phyloP scores from a whole-genome alignment of 2,113 vertebrate species.

The Ptychochromis oligacanthus region DNA sequence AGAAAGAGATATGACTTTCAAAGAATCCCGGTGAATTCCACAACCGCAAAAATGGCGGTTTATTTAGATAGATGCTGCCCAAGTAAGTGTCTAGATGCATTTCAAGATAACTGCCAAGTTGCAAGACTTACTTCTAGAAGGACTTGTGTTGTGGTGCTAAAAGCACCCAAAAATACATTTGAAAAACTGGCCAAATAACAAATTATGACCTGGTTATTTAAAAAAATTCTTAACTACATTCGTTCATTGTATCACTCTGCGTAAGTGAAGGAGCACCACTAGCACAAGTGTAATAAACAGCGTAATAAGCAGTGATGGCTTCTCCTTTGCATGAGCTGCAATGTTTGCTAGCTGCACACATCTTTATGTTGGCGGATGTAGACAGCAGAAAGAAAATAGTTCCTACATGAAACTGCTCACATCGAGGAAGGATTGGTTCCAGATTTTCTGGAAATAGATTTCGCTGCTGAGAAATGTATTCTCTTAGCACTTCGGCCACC shows the following conservation, averaged over 20 bases:
- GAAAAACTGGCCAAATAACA: neutral
- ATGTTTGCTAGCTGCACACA: neutral
- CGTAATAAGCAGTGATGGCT: neutral
- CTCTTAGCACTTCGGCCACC: neutral
- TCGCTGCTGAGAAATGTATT: neutral
- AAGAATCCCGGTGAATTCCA: neutral
- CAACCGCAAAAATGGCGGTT: neutral
- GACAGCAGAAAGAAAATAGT: neutral
- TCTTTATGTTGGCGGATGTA: neutral
- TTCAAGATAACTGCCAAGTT: neutral
- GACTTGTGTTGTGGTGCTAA: neutral
- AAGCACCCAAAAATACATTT: neutral
- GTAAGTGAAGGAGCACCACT: neutral
- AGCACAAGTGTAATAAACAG: neutral
- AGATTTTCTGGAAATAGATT: neutral
- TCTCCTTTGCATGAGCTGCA: neutral
- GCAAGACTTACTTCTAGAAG: neutral
- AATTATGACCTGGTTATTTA: too few relatives aligned
- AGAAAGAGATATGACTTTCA: too few relatives aligned
- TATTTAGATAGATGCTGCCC: accelerated
- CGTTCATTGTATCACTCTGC: neutral
- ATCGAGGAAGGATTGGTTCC: neutral
- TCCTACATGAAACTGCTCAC: accelerated
- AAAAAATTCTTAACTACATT: neutral
- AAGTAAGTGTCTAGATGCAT: neutral